Evolutionary conservation across 2,113 vertebrate genomes (phyloP), one percentile per base, ranked within the genome.

Genomic region (Diglossa brunneiventris): DNA sequence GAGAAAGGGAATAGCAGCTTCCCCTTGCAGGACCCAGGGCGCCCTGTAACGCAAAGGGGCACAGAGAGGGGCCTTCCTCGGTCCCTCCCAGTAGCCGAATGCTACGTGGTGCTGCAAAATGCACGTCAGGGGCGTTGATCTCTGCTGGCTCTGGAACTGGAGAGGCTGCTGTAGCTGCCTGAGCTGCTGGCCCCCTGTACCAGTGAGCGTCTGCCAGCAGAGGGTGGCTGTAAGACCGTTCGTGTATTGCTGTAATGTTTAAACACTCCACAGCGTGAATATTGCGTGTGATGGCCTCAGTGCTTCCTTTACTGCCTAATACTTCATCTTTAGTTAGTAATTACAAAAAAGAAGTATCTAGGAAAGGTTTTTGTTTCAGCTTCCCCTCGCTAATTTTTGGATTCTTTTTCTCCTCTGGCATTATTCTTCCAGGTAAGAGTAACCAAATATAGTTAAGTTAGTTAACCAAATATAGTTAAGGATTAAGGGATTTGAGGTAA

Each of bases 11-110:
- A 15, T 0, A 15, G 61, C 52, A 7, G 33, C 17, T 62, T 41
- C n/a, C 27, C 6, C 0, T 1, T 37, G 50, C 56, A 76, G 67
- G n/a, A 2, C 7, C 20, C 5, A 15, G 13, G 9, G 37, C 31
- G n/a, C 13, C 23, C 28, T 9, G 11, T 14, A 11, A 18, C 0
- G 1, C 13, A 3, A 2, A 6, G 0, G 2, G 55, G 50, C 59
- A 26, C 35, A 5, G 47, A 24, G 47, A 7, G 24, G 22, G 24
- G 5, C 20, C 7, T 31, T 4, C 22, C 6, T 59, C 1, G 0
- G 3, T 37, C 8, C 27, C 3, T 41, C 12, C 7, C 4, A 3
- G 31, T 7, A 33, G 16, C 13, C 6, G 9, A 12, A 47, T 24
- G 0, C 35, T 46, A 1, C 4, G 2, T 0, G 39, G 64, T 18